Percentiles rank a stretch among this genome's conserved stretches.
phyloP scores from a whole-genome alignment of 2,113 vertebrate species.

The Vireo altiloquus region DNA sequence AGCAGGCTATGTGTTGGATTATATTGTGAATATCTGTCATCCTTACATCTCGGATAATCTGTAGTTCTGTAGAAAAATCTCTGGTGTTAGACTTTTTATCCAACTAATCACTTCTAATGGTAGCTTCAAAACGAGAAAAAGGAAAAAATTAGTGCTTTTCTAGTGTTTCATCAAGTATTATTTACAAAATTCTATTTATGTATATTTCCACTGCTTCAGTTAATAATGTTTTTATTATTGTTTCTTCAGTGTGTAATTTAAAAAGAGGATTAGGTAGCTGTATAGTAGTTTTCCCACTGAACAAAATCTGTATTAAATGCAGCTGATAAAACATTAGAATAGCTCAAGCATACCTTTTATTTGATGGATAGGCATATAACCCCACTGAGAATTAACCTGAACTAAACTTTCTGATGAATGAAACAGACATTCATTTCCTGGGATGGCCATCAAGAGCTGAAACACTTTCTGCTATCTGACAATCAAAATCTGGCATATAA shows the following conservation, averaged over 20 bases:
- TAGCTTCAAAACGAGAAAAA: background rate
- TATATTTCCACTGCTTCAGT: background rate
- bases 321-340: slow-evolving; percentile 72
- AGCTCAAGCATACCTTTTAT: slow-evolving; percentile 63
- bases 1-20: background rate
- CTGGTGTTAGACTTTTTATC: background rate
- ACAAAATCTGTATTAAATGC: slow-evolving; percentile 55
- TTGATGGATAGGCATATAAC: slow-evolving; percentile 73
- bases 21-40: background rate
- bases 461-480: background rate
- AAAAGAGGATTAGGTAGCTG: slow-evolving; percentile 62
- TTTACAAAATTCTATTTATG: background rate
- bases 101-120: background rate
- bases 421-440: slow-evolving; percentile 73
- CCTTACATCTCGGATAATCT: background rate
- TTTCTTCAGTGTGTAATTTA: slow-evolving; percentile 29
- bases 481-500: slow-evolving; percentile 43
- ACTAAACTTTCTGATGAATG: slow-evolving; percentile 75
- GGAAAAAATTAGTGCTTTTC: background rate
- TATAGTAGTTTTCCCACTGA: slow-evolving; percentile 72
- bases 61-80: background rate
- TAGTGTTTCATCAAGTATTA: background rate
- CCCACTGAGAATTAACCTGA: slow-evolving; percentile 62
- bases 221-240: slow-evolving; percentile 48
- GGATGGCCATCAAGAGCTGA: slow-evolving; percentile 20